Percentiles rank a stretch among this genome's conserved stretches.
Evolutionary conservation across 2,113 vertebrate species (phyloP).

Genomic region (Proteles cristata): DNA sequence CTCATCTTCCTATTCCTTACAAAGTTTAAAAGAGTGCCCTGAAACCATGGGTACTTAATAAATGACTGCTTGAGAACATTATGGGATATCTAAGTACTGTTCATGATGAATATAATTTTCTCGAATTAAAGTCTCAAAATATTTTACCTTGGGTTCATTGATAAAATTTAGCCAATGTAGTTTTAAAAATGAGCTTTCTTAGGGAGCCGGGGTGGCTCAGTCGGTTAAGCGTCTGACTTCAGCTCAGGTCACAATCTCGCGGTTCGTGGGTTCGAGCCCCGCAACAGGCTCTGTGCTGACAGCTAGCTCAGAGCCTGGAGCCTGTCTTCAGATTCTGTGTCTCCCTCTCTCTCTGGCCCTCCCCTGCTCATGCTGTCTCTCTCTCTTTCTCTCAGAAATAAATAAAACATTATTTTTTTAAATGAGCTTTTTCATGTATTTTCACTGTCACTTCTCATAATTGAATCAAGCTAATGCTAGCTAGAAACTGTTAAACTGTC

Average conservation of each 20-base stretch:
- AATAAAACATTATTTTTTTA: not conserved
- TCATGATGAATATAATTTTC: not conserved
- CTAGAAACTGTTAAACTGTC: conserved; percentile 19
- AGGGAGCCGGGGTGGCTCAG: too few species aligned
- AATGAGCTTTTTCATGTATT: conserved; percentile 9
- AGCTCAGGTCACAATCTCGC: too few species aligned
- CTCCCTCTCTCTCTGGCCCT: too few species aligned
- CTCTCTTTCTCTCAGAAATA: too few species aligned
- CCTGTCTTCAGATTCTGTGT: too few species aligned
- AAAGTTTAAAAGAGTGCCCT: not conserved
- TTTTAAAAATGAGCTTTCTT: not conserved
- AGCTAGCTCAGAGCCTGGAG: too few species aligned
- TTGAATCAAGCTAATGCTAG: conserved; percentile 1
- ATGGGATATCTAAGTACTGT: not conserved
- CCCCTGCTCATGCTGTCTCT: too few species aligned
- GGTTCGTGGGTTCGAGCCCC: too few species aligned
- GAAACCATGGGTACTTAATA: not conserved
- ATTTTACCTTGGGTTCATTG: not conserved
- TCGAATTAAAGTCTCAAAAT: not conserved
- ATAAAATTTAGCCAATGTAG: conserved; percentile 30
- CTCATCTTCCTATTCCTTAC: not conserved
- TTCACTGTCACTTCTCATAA: conserved; percentile 22
- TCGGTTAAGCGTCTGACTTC: too few species aligned
- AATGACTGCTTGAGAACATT: not conserved
- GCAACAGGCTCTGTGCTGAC: too few species aligned